Base-by-base conservation (phyloP, 2,797 vertebrate species). In the Epinephelus awoara region DNA sequence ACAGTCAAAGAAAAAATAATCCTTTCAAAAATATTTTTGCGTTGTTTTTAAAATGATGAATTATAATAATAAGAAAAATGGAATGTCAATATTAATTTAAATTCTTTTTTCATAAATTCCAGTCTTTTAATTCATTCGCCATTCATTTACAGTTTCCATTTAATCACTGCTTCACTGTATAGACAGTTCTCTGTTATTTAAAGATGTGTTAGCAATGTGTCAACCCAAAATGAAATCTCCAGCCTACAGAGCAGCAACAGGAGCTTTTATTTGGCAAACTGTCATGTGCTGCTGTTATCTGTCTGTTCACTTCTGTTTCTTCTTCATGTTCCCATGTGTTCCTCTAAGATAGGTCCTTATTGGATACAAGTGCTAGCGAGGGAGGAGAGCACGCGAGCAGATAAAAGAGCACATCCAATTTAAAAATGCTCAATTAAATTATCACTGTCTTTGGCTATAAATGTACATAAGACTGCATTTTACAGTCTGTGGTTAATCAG, bases 261-360 rank as follows among this genome's bases (percentile, higher is more conserved):
- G 19, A 15, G 51, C 47, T 68, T 29, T 10, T 27, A 6, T 58
- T 68, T 58, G 51, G 49, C 72, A 72, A 68, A 72, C 29, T 27
- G 52, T 68, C 47, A 34, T 10, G 40, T 23, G 1, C 29, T 56
- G 49, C 52, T 51, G 21, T 77, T 56, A 66, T 73, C 58, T 23
- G 14, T 66, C n/a, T 47, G 17, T 57, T 67, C 52, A 40, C 23
- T 62, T 46, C 7, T 38, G 15, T 69, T 50, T 52, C 15, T 38
- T 49, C 38, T 52, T 69, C 57, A n/a, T 40, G 42, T 69, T 59
- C 2, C 23, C 27, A 19, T 55, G 40, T 71, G 67, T 55, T 74
- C 10, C 27, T 46, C 44, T 56, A 50, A 47, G 62, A 72, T 71
- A 27, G 3, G 42, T 74, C 52, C 6, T 51, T 3, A 27, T 18